These are phyloP conservation scores for Ophraella communa DNA, from an alignment of 2,888 invertebrate species.

Conservation along the genomic window DNA sequence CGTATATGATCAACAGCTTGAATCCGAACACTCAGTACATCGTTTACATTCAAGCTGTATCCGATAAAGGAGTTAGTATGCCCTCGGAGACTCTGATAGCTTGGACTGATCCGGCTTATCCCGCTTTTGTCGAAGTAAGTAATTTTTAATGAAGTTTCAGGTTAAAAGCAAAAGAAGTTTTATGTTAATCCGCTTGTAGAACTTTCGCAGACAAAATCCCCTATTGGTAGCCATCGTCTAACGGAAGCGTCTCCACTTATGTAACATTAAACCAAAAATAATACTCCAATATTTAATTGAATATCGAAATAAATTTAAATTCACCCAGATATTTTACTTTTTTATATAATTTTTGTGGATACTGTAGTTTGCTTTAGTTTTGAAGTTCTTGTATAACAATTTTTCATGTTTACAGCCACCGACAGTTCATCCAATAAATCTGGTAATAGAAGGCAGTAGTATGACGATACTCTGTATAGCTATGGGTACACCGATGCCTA, in stretches of 20 bases:
- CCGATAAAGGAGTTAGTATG: slow-evolving; percentile 72
- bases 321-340: no score
- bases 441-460: slow-evolving; percentile 83
- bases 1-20: slow-evolving; percentile 73
- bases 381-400: no score
- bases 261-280: no score
- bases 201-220: not conserved
- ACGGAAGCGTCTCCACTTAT: no score
- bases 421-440: slow-evolving; percentile 81
- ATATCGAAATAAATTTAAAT: no score
- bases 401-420: slow-evolving; percentile 69
- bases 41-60: slow-evolving; percentile 76
- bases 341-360: no score
- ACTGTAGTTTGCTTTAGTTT: no score
- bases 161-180: not conserved
- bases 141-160: slow-evolving; percentile 20
- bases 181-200: not conserved
- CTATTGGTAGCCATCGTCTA: slow-evolving; percentile 74
- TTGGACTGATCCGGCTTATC: slow-evolving; percentile 88
- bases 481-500: slow-evolving; percentile 85
- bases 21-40: slow-evolving; percentile 84
- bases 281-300: no score
- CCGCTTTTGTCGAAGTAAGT: slow-evolving; percentile 82
- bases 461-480: slow-evolving; percentile 87
- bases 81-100: slow-evolving; percentile 84